Base-by-base conservation (phyloP, 2,113 vertebrate genomes). In the Piliocolobus tephrosceles region DNA sequence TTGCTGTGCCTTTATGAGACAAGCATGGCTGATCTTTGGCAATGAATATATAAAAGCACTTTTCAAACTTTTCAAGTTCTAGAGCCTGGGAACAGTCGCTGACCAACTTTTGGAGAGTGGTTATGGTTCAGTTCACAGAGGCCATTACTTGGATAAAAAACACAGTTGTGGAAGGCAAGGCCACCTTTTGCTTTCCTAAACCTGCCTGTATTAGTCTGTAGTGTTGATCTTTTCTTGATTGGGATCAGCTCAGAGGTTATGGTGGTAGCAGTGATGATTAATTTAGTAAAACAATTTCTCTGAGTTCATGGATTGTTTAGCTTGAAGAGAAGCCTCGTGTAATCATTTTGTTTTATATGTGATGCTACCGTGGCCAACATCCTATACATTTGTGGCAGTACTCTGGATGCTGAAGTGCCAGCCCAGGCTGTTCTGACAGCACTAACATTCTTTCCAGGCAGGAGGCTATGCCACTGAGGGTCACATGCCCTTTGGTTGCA, bases 271-370 rank as follows among this genome's bases (percentile, higher is more conserved):
- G 45, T 3, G 8, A 90, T 73, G 61, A 81, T 27, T 2, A 61
- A 96, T 58, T 93, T 90, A 73, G 73, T 73, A n/a, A 94, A 97
- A 84, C 27, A 55, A 12, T 83, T 78, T 73, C 47, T 88, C 61
- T 90, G 75, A 55, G 32, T 38, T 92, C 13, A 40, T 16, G 13
- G 47, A 76, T 55, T 78, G 14, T 43, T 70, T 30, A 43, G 40
- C 66, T 92, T 73, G 76, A 90, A 84, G 55, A 95, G n/a, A 88
- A 70, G n/a, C 35, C 25, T 58, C 88, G 12, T 8, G 25, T 11
- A 52, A 88, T 52, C 16, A 25, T 75, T 72, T 79, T 79, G 45
- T 79, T 96, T 90, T 55, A 61, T n/a, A 72, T 40, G 57, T 47
- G 3, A 66, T 94, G 47, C 86, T 81, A 27, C 1, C 1, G 1